phyloP scores from a whole-genome alignment of 2,888 invertebrate genomes.

The Dasysyrphus albostriatus region DNA sequence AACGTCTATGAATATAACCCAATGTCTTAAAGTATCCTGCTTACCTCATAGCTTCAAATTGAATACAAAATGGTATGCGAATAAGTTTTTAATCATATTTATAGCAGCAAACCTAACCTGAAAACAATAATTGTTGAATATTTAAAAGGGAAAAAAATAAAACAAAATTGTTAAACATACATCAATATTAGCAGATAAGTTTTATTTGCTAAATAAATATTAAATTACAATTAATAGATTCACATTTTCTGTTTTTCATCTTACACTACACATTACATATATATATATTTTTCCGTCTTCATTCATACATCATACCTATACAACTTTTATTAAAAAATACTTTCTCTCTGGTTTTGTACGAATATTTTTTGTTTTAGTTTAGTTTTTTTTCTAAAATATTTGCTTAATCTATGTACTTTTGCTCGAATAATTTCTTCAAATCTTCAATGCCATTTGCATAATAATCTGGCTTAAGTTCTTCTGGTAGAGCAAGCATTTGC shows the following conservation, averaged over 20 bases:
- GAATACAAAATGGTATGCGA: no score
- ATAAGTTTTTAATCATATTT: no score
- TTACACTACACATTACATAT: neutral
- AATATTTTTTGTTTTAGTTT: slow-evolving; percentile 1
- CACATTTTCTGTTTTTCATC: neutral
- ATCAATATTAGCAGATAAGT: neutral
- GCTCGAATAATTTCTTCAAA: slow-evolving; percentile 78
- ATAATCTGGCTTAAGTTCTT: slow-evolving; percentile 79
- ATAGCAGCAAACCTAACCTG: no score
- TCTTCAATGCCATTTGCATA: slow-evolving; percentile 81
- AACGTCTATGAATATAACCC: no score
- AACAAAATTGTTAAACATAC: neutral
- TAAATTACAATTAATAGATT: slow-evolving; percentile 14
- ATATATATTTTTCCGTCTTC: neutral
- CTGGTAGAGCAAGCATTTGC: slow-evolving; percentile 78
- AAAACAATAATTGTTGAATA: no score
- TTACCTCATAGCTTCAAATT: no score
- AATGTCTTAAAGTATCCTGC: no score
- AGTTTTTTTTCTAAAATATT: neutral
- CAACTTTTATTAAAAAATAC: slow-evolving; percentile 36
- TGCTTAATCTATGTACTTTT: neutral
- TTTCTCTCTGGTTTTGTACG: slow-evolving; percentile 56
- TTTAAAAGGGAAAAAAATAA: neutral
- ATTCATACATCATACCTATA: slow-evolving; percentile 24
- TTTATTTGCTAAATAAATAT: slow-evolving; percentile 19